These are phyloP conservation scores for Rhagoletis pomonella DNA, from an alignment of 1,140 invertebrate genomes.

Conservation along the genomic window DNA sequence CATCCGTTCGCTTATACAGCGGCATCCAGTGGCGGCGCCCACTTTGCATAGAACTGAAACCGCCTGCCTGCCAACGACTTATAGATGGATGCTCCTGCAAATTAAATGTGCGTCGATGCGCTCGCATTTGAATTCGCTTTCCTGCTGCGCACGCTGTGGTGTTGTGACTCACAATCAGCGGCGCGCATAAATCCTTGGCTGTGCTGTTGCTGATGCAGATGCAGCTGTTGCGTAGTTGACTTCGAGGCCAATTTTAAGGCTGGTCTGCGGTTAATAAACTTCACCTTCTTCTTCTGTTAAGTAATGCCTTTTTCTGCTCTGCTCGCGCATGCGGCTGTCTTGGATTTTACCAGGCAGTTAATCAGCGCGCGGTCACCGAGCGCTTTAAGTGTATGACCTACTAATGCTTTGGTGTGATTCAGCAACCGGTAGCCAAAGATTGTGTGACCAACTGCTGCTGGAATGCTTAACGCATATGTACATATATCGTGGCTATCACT, in stretches of 20 bases:
- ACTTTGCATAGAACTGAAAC: neutral
- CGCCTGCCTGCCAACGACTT: neutral
- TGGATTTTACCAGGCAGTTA: neutral
- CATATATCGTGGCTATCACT: conserved; percentile 2
- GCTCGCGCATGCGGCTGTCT: neutral
- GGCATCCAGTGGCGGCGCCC: conserved; percentile 16
- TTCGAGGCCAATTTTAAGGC: neutral
- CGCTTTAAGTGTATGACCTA: neutral
- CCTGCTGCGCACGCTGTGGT: conserved; percentile 25
- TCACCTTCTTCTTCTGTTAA: neutral
- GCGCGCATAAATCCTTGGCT: neutral
- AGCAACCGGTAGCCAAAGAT: conserved; percentile 1
- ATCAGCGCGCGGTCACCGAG: neutral
- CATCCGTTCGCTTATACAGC: neutral
- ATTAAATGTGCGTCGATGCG: neutral
- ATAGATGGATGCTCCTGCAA: neutral
- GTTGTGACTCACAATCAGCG: conserved; percentile 30
- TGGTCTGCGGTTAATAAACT: neutral
- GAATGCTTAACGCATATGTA: neutral
- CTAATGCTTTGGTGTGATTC: conserved; percentile 16
- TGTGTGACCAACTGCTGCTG: neutral
- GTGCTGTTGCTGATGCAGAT: neutral
- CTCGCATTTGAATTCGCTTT: conserved; percentile 10
- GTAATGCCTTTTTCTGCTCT: neutral
- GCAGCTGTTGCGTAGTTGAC: neutral